phyloP scores from a whole-genome alignment of 30 jellyfish, hydroid and myxozoan genomes.

The Euphysa ruthae region DNA sequence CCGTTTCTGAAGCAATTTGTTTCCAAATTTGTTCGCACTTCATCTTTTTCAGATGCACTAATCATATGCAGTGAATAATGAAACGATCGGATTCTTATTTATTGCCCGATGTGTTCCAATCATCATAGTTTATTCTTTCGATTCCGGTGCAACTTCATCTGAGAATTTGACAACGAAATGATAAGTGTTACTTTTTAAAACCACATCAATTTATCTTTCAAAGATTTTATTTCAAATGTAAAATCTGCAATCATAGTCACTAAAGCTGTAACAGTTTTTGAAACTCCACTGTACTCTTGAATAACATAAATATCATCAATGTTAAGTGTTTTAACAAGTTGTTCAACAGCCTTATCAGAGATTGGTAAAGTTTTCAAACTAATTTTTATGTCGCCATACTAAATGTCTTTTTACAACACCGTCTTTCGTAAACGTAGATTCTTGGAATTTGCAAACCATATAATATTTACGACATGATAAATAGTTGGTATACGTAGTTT shows the following conservation, averaged over 20 bases:
- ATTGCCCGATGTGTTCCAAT: no score
- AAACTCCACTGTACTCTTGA: not conserved
- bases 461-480: conserved; percentile 1
- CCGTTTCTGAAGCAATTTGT: conserved; percentile 17
- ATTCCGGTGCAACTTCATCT: no score
- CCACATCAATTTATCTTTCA: no score
- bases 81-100: no score
- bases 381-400: conserved; percentile 4
- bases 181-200: no score
- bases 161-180: no score
- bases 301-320: not conserved
- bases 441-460: conserved; percentile 9
- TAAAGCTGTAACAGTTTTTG: no score
- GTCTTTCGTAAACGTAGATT: not conserved
- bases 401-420: not conserved
- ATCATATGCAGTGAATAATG: conserved; percentile 22
- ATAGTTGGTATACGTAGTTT: not conserved
- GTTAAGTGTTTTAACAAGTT: not conserved
- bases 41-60: conserved; percentile 14
- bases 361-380: not conserved
- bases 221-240: no score
- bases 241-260: not conserved
- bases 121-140: no score
- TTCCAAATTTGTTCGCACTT: conserved; percentile 18
- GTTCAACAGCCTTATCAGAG: not conserved